phyloP scores from a whole-genome alignment of 1,140 invertebrate genomes.

The Vanessa atalanta region DNA sequence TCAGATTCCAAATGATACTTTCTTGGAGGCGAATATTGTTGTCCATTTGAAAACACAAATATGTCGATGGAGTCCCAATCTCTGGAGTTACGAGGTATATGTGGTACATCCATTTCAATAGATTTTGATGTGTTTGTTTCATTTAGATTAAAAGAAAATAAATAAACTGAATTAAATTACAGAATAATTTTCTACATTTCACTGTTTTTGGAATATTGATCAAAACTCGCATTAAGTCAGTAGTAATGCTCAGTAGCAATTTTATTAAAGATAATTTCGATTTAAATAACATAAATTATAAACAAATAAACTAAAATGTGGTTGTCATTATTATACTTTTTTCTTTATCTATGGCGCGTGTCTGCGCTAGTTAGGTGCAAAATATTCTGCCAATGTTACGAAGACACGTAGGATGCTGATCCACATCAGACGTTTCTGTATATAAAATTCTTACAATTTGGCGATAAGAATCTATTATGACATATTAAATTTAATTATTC shows the following conservation, averaged over 20 bases:
- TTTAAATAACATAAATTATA: background rate
- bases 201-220: background rate
- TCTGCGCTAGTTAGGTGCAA: too few species aligned
- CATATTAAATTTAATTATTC: too few species aligned
- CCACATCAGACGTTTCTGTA: too few species aligned
- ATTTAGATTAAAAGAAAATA: slow-evolving; percentile 13
- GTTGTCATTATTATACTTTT: slow-evolving; percentile 4
- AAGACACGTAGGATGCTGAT: too few species aligned
- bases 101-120: slow-evolving; percentile 24
- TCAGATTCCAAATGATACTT: slow-evolving; percentile 61
- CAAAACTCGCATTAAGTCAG: too few species aligned
- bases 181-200: background rate
- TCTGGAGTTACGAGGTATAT: slow-evolving; percentile 34
- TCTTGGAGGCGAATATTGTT: slow-evolving; percentile 61
- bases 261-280: background rate
- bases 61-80: slow-evolving; percentile 56
- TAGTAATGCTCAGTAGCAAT: too few species aligned
- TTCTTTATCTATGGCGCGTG: too few species aligned
- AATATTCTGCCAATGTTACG: too few species aligned
- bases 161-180: too few species aligned
- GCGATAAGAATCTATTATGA: too few species aligned
- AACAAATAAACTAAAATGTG: background rate
- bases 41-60: slow-evolving; percentile 67
- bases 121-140: background rate
- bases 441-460: too few species aligned